Base-by-base conservation (phyloP, 2,797 vertebrate genomes). In the Tragopan temminckii region DNA sequence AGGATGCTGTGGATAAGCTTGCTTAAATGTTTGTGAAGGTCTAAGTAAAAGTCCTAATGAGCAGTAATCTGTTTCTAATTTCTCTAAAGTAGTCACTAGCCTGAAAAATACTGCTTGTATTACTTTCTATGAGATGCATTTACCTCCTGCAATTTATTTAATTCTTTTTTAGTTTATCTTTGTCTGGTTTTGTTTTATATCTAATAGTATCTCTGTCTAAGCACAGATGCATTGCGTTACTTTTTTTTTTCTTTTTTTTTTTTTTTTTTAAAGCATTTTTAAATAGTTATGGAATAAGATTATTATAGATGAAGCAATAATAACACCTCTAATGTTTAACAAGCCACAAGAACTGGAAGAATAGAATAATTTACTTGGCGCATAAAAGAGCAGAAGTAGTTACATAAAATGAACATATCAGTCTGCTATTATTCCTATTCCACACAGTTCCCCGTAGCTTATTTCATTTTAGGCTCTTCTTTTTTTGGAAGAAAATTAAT, bases 401-500 rank as follows among this genome's bases (percentile, higher is more conserved):
- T 94, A 88, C 87, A 89, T 92, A 90, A 93, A 95, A 95, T 81
- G 90, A 81, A 96, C 66, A 71, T 93, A 92, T 88, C 77, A 46
- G 48, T 89, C 84, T 94, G 21, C 88, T 94, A 82, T 94, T 96
- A 89, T 95, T 95, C 90, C 90, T 94, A 79, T 92, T 94, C 92
- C 69, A 83, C 81, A 77, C 57, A 66, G 86, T 85, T 95, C 91
- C 86, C 80, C 68, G 58, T 93, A 93, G 91, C 64, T 95, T 95
- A 82, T 95, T 96, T 95, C 43, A 88, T 93, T 94, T 92, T 80
- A 75, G 25, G 35, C 23, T 71, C 38, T 6, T 80, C 90, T 61
- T 83, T 77, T 80, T 93, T 75, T 76, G n/a, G 10, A 91, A 77
- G 42, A 94, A 96, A 95, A 96, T 96, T 97, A 96, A 97, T 96